phyloP scores from a whole-genome alignment of 2,888 invertebrate species.

The Nephrotoma flavescens region DNA sequence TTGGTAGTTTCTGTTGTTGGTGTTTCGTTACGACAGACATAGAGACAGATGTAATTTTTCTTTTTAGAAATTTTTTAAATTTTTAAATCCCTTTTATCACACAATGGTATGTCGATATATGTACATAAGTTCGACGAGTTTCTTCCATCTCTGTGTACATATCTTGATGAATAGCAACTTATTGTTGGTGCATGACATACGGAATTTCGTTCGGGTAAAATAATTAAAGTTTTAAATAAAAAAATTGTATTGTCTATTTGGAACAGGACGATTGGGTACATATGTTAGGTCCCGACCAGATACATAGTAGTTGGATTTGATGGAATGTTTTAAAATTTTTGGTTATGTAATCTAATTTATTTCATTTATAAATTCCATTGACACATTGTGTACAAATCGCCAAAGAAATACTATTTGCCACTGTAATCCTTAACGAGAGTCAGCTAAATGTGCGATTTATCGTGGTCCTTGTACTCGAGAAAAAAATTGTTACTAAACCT shows the following conservation, averaged over 20 bases:
- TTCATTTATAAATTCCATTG: neutral
- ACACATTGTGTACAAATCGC: neutral
- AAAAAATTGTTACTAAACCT: too few relatives aligned
- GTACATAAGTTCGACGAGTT: neutral
- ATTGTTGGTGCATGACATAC: neutral
- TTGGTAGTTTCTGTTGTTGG: neutral
- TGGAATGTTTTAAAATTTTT: neutral
- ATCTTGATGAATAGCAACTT: neutral
- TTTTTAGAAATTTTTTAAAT: neutral
- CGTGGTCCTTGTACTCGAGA: too few relatives aligned
- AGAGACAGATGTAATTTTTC: neutral
- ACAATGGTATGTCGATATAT: neutral
- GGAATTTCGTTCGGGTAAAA: neutral
- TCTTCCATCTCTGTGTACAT: neutral
- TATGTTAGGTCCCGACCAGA: neutral
- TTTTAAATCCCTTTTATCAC: neutral
- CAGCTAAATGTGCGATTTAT: too few relatives aligned
- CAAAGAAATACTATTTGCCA: too few relatives aligned
- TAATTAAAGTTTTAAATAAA: neutral
- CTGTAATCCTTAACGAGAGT: too few relatives aligned
- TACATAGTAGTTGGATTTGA: neutral
- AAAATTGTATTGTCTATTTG: neutral
- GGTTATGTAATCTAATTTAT: neutral
- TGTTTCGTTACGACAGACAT: neutral
- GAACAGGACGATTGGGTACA: neutral